These are phyloP conservation scores for Rostratula benghalensis DNA, from an alignment of 2,113 vertebrate genomes.

Conservation along the genomic window DNA sequence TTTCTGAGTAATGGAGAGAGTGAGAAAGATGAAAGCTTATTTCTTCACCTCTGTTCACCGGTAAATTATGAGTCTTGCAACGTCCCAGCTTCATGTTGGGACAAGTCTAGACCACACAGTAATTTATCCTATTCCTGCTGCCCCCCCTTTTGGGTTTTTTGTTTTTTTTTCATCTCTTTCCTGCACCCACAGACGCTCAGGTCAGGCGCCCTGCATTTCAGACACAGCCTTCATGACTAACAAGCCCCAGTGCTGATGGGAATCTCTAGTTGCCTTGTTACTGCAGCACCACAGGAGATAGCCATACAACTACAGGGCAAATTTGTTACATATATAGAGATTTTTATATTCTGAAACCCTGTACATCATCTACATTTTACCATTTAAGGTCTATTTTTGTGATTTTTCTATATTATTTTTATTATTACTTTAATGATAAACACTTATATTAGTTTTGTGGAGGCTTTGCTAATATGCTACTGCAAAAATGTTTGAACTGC, in stretches of 20 bases:
- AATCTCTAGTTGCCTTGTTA: neutral
- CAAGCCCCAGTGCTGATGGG: neutral
- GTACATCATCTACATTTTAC: neutral
- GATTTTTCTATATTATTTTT: neutral
- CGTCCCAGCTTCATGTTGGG: neutral
- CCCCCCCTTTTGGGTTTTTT: neutral
- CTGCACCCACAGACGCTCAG: neutral
- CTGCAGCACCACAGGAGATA: neutral
- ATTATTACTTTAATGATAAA: neutral
- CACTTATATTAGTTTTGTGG: neutral
- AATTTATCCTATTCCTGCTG: neutral
- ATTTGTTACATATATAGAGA: neutral
- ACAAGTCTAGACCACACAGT: neutral
- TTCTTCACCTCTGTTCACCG: neutral
- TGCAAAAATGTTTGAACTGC: neutral
- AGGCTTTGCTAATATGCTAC: neutral
- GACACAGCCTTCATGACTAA: neutral
- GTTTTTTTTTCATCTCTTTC: neutral
- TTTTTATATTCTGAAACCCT: neutral
- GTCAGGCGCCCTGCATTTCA: neutral
- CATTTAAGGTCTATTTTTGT: neutral
- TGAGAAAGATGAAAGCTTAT: neutral
- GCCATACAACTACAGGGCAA: neutral
- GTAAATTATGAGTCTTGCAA: neutral
- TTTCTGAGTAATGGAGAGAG: neutral